phyloP scores from a whole-genome alignment of 2,797 vertebrate genomes.

The Anabas testudineus region DNA sequence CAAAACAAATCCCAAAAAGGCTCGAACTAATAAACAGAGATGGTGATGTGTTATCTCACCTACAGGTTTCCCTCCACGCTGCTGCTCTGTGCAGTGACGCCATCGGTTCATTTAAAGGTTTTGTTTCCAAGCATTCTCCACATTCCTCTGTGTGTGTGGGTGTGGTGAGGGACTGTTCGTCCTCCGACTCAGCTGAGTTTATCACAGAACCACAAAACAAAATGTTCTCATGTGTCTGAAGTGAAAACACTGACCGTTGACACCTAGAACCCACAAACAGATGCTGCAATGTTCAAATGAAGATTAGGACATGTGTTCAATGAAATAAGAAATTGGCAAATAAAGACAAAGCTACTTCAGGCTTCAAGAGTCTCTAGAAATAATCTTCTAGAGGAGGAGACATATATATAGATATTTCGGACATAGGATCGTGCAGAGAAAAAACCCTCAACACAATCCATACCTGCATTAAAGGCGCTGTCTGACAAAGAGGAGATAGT shows the following conservation, averaged over 20 bases:
- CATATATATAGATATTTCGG: too few species aligned
- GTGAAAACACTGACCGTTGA: not conserved
- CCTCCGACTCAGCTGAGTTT: constrained; percentile 22
- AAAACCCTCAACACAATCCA: too few species aligned
- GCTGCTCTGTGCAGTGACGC: constrained; percentile 18
- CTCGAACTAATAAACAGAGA: not conserved
- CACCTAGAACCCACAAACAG: too few species aligned
- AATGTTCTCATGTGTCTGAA: constrained; percentile 5
- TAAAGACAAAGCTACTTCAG: too few species aligned
- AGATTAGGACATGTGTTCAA: too few species aligned
- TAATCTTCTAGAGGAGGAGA: too few species aligned
- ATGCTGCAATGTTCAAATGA: too few species aligned
- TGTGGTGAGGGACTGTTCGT: constrained; percentile 2
- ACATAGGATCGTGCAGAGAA: too few species aligned
- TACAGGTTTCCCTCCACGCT: constrained; percentile 23
- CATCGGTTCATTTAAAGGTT: constrained; percentile 25
- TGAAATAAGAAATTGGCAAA: too few species aligned
- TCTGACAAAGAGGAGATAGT: too few species aligned
- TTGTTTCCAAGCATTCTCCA: constrained; percentile 41
- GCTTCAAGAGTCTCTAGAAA: too few species aligned
- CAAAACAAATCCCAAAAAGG: constrained; percentile 22
- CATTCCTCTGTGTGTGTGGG: constrained; percentile 53
- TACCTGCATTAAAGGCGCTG: too few species aligned
- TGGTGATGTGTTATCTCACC: not conserved
- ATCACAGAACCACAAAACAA: constrained; percentile 17